These are phyloP conservation scores for Pollachius pollachius DNA, from an alignment of 2,113 vertebrate species.

Conservation along the genomic window DNA sequence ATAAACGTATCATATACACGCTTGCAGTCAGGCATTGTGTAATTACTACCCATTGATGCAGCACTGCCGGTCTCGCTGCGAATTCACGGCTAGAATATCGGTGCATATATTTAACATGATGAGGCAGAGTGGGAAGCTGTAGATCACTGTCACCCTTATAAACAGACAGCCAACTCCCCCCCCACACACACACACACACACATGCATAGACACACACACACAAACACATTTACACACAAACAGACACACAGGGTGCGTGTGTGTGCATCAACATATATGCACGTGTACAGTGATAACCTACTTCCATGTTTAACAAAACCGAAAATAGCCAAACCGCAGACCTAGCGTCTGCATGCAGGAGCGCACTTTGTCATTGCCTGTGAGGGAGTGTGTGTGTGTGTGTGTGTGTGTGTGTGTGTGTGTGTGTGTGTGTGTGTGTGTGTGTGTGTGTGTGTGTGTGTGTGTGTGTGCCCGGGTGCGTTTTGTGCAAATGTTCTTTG, in stretches of 20 bases:
- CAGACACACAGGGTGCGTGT: not conserved
- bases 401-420: not conserved
- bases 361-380: slow-evolving; percentile 8
- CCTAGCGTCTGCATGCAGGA: slow-evolving; percentile 20
- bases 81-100: slow-evolving; percentile 42
- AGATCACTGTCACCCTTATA: slow-evolving; percentile 36
- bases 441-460: slow-evolving; percentile 20
- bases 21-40: not conserved
- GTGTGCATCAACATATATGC: not conserved
- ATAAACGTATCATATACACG: no score
- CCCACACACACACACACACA: slow-evolving; percentile 29
- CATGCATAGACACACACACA: slow-evolving; percentile 14
- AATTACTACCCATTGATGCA: slow-evolving; percentile 61
- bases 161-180: slow-evolving; percentile 31
- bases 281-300: slow-evolving; percentile 3
- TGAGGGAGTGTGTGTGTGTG: not conserved
- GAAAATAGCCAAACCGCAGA: slow-evolving; percentile 24
- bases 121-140: slow-evolving; percentile 36
- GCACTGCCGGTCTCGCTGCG: slow-evolving; percentile 29
- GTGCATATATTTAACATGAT: slow-evolving; percentile 43
- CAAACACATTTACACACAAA: slow-evolving; percentile 9
- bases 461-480: slow-evolving; percentile 15
- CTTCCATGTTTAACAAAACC: slow-evolving; percentile 14
- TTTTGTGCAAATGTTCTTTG: not conserved
- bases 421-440: slow-evolving; percentile 8